Conservation (phyloP, 2,888 invertebrate species). For the Drosophila buzzatii region DNA sequence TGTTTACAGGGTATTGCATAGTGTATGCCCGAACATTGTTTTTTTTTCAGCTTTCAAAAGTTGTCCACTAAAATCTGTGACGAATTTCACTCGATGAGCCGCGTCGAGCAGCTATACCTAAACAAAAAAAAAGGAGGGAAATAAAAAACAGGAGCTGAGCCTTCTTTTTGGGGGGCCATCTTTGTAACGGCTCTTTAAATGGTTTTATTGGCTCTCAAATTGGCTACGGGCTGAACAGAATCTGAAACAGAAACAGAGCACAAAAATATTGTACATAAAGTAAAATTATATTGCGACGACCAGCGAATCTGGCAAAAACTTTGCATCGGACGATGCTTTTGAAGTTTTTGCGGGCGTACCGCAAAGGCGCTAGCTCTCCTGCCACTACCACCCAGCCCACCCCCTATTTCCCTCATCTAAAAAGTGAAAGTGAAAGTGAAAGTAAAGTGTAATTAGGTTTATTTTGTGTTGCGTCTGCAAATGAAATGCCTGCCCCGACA, state of each 20-base stretch:
- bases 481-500: slow-evolving; percentile 53
- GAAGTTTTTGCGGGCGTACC: slow-evolving; percentile 58
- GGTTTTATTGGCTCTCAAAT: slow-evolving; percentile 71
- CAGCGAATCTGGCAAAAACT: slow-evolving; percentile 62
- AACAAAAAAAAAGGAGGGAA: neutral
- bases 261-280: slow-evolving; percentile 59
- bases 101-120: slow-evolving; percentile 9
- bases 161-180: slow-evolving; percentile 7
- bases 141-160: slow-evolving; percentile 7
- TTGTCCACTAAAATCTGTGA: slow-evolving; percentile 55
- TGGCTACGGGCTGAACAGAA: slow-evolving; percentile 58
- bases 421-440: slow-evolving; percentile 64
- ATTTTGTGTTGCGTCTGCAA: slow-evolving; percentile 68
- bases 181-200: slow-evolving; percentile 64
- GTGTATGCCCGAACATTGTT: neutral
- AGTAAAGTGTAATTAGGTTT: slow-evolving; percentile 80
- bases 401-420: neutral
- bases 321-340: slow-evolving; percentile 69
- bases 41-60: slow-evolving; percentile 8
- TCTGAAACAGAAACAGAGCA: slow-evolving; percentile 7
- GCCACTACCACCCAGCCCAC: neutral
- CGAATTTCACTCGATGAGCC: slow-evolving; percentile 45
- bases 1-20: slow-evolving; percentile 7
- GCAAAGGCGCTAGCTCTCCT: slow-evolving; percentile 9
- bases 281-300: slow-evolving; percentile 70